Conservation (phyloP, 2,888 invertebrate species). For the Acanthosepion lycidas region DNA sequence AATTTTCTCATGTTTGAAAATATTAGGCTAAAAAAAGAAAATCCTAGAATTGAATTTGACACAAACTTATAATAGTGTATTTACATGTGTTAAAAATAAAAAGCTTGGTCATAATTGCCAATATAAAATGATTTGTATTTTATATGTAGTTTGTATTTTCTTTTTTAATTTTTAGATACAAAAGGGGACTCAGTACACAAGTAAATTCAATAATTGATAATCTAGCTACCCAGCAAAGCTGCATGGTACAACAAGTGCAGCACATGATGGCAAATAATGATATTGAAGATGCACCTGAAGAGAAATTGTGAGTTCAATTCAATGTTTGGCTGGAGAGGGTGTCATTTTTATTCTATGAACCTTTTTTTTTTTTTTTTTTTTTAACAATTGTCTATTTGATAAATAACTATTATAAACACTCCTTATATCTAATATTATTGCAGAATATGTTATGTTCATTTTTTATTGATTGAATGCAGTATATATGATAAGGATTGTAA, state of each 20-base stretch:
- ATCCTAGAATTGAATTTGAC: not conserved
- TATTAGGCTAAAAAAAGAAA: not conserved
- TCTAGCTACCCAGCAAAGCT: not conserved
- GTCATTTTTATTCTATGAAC: too few species aligned
- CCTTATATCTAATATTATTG: too few species aligned
- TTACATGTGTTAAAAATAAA: not conserved
- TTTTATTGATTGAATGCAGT: too few species aligned
- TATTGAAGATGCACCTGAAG: not conserved
- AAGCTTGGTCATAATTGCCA: not conserved
- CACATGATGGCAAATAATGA: conserved; percentile 12
- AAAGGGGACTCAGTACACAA: not conserved
- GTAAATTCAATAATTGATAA: not conserved
- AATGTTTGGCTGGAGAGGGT: too few species aligned
- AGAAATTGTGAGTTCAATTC: not conserved
- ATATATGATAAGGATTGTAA: too few species aligned
- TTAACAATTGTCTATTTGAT: too few species aligned
- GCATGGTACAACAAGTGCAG: not conserved
- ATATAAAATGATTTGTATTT: not conserved
- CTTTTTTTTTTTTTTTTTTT: too few species aligned
- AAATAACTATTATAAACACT: too few species aligned
- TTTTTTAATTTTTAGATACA: not conserved
- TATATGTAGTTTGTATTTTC: not conserved
- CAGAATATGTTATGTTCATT: too few species aligned
- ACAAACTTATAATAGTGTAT: not conserved
- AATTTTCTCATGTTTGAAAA: not conserved